Conservation (phyloP, 2,113 vertebrate species). For the Pipa parva region DNA sequence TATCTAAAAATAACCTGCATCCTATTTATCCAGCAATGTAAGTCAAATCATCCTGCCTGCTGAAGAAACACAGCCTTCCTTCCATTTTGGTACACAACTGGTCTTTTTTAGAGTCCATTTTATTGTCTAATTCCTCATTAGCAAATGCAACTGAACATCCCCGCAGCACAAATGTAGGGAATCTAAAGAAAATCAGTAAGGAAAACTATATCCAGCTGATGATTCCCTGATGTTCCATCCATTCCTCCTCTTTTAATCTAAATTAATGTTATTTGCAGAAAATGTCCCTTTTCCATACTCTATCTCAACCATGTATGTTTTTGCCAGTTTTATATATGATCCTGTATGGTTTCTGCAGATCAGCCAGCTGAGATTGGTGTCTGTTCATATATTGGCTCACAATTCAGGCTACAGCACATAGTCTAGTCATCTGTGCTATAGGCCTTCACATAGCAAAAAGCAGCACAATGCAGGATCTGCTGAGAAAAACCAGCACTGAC, state of each 20-base stretch:
- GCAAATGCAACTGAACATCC: not conserved
- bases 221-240: not conserved
- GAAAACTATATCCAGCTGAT: not conserved
- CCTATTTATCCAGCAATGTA: not conserved
- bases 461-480: too few species aligned
- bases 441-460: too few species aligned
- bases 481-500: too few species aligned
- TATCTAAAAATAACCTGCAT: not conserved
- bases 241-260: too few species aligned
- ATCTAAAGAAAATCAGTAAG: not conserved
- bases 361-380: too few species aligned
- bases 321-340: not conserved
- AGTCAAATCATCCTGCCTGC: too few species aligned
- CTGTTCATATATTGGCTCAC: too few species aligned
- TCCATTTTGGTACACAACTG: constrained; percentile 23
- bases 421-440: too few species aligned
- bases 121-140: not conserved
- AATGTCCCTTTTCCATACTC: too few species aligned
- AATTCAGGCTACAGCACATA: too few species aligned
- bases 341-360: too few species aligned
- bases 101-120: constrained; percentile 21
- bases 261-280: too few species aligned
- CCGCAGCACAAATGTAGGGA: not conserved
- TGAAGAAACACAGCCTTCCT: constrained; percentile 1
- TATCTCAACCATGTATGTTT: not conserved